Evolutionary conservation across 2,888 invertebrate species (phyloP).

Genomic region (Lydus trimaculatus): DNA sequence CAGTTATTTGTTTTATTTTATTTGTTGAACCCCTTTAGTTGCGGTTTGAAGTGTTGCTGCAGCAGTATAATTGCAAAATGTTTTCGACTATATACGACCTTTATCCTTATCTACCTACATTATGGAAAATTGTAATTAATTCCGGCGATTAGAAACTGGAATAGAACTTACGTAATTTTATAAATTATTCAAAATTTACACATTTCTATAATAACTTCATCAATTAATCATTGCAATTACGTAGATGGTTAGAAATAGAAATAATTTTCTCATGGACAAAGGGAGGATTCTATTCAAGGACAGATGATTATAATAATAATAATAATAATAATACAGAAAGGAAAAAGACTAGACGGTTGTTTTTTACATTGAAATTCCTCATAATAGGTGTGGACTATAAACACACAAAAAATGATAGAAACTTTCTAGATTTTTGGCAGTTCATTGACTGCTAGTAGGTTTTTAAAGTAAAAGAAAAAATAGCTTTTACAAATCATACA

Average conservation of each 20-base stretch:
- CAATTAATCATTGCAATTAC: neutral
- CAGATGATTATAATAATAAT: no score
- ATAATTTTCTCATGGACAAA: neutral
- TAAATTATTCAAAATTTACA: neutral
- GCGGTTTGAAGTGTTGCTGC: no score
- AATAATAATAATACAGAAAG: neutral
- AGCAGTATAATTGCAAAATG: no score
- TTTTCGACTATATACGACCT: no score
- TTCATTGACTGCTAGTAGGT: neutral
- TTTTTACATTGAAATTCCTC: neutral
- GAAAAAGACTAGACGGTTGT: neutral
- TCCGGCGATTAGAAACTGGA: no score
- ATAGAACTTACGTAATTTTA: no score
- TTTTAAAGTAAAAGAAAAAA: neutral
- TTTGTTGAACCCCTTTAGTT: no score
- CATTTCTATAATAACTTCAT: neutral
- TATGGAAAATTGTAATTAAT: no score
- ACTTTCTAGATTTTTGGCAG: conserved; percentile 1
- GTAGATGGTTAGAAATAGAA: neutral
- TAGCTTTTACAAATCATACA: neutral
- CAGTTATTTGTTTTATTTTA: no score
- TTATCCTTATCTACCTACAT: no score
- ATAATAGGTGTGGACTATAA: neutral
- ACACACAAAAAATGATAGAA: neutral
- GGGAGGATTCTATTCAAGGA: neutral